These are phyloP conservation scores for Notodonta ziczac DNA, from an alignment of 2,888 invertebrate genomes.

Conservation along the genomic window DNA sequence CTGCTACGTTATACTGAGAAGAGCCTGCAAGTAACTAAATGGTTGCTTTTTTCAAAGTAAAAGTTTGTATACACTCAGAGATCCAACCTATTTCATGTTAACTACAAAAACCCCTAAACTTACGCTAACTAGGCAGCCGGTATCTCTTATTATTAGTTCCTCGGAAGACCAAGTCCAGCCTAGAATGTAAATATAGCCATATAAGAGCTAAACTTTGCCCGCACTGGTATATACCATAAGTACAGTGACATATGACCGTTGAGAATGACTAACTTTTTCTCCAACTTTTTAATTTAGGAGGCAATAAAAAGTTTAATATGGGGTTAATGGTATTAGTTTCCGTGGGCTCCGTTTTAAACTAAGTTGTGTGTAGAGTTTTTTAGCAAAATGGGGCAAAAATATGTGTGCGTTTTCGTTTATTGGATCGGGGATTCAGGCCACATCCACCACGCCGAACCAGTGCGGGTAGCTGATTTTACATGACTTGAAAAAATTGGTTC, in stretches of 20 bases:
- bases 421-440: too few relatives aligned
- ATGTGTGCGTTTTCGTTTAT: too few relatives aligned
- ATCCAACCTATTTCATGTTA: too few relatives aligned
- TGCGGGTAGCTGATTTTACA: too few relatives aligned
- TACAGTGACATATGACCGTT: constrained; percentile 19
- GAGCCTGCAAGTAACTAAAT: too few relatives aligned
- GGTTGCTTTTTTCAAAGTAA: too few relatives aligned
- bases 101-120: background rate
- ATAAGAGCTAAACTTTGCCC: constrained; percentile 42
- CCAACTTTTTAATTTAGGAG: constrained; percentile 29
- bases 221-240: constrained; percentile 28
- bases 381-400: too few relatives aligned
- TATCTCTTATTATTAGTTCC: constrained; percentile 7
- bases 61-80: too few relatives aligned
- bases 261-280: constrained; percentile 3
- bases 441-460: too few relatives aligned
- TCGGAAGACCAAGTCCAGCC: constrained; percentile 36
- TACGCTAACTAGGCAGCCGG: background rate
- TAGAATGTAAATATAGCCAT: constrained; percentile 48
- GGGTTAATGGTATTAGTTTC: constrained; percentile 11
- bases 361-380: too few relatives aligned
- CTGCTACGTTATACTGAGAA: too few relatives aligned
- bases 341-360: background rate
- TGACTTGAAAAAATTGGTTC: too few relatives aligned
- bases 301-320: constrained; percentile 18